Base-by-base conservation (phyloP, 2,888 invertebrate species). In the Lysandra bellargus region DNA sequence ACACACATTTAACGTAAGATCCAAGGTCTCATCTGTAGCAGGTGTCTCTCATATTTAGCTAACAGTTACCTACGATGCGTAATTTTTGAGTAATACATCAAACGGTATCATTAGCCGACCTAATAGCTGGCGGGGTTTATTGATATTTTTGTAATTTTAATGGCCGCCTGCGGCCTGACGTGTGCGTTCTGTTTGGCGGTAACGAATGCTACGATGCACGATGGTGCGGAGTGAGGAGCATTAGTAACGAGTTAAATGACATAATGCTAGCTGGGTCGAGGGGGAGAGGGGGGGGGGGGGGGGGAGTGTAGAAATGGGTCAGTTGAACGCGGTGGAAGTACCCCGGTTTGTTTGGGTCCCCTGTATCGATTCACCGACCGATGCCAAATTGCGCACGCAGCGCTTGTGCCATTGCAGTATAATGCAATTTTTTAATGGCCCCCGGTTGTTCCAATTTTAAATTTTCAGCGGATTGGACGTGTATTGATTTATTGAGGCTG, bases 271-370 rank as follows among this genome's bases (percentile, higher is more conserved):
- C 85, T 53, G 44, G 87, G 84, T 85, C 84, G 85, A 82, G 83
- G 84, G 84, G 44, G 1, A 81, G 85, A 23, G 23, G 84, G 53
- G 44, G 1, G 81, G 85, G 85, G 86, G 9, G 49, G 12, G 84
- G 83, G 82, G 83, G 85, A 87, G 83, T 82, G 83, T 85, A 87
- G 90, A 84, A 90, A 89, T 93, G 89, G 93, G 93, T 92, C 93
- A 93, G 85, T 89, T 88, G 92, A 91, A 91, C 88, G 88, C 87
- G 87, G 86, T 83, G 86, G 87, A 86, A 87, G 88, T 84, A 85
- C 87, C 87, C 85, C 85, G 86, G 90, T 91, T 92, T 93, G 93
- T 94, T 94, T 94, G 93, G 94, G 93, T 94, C 91, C 86, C 87
- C 82, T 83, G 87, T 93, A 93, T 93, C 90, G 94, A 94, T 92